Evolutionary conservation across 2,888 invertebrate genomes (phyloP).

Genomic region (Pristionchus japonicus): DNA sequence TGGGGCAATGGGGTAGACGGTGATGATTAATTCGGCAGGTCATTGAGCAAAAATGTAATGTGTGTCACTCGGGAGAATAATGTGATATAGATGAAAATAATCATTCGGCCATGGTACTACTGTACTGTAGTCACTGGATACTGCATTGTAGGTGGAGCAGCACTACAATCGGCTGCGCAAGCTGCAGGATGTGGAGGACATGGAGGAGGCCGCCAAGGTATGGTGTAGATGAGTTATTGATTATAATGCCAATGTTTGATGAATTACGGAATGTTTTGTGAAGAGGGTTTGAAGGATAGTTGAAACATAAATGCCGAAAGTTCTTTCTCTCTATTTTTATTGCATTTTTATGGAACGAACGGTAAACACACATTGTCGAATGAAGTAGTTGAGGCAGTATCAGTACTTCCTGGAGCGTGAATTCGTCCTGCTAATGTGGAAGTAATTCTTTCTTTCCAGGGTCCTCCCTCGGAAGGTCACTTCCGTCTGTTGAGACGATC

Average conservation of each 20-base stretch:
- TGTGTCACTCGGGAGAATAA: too few relatives aligned
- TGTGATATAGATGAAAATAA: too few relatives aligned
- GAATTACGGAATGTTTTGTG: not conserved
- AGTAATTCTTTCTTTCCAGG: not conserved
- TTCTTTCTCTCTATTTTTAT: too few relatives aligned
- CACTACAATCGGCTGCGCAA: conserved; percentile 46
- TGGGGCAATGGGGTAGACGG: not conserved
- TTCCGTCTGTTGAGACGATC: conserved; percentile 45
- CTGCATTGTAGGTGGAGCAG: conserved; percentile 49
- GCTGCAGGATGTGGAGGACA: conserved; percentile 28
- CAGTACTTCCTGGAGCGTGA: not conserved
- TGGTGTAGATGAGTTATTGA: not conserved
- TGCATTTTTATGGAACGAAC: too few relatives aligned
- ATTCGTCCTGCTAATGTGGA: not conserved
- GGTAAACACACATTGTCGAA: too few relatives aligned
- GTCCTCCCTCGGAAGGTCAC: conserved; percentile 19
- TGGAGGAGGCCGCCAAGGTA: conserved; percentile 34
- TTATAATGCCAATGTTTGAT: not conserved
- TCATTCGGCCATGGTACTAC: too few relatives aligned
- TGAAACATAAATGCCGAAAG: not conserved
- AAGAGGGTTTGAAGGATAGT: not conserved
- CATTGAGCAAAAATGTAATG: too few relatives aligned
- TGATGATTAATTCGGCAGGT: too few relatives aligned
- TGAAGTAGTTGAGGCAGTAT: not conserved
- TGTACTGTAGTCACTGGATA: too few relatives aligned